A percentile compares a stretch with the other conserved stretches of the same genome.
Evolutionary conservation across 2,113 vertebrate species (phyloP).

Genomic region (Calyptomena viridis): DNA sequence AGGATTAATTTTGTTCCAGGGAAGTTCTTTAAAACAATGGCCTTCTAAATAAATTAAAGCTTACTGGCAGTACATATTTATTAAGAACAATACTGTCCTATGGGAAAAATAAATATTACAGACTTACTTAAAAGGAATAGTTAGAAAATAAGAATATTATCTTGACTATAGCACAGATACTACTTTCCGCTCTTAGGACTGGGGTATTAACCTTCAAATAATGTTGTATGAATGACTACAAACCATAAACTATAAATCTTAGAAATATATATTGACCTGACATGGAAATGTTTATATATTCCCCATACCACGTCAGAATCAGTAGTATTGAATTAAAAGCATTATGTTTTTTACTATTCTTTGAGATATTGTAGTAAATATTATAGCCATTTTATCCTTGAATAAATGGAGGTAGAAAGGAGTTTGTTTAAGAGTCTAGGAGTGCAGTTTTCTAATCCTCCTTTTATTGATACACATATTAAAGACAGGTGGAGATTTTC

Average conservation of each 20-base stretch:
- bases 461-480: neutral
- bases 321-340: neutral
- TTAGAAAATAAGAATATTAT: neutral
- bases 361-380: neutral
- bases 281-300: neutral
- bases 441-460: neutral
- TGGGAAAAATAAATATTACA: neutral
- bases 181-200: neutral
- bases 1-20: neutral
- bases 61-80: neutral
- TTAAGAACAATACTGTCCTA: neutral
- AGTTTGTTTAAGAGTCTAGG: neutral
- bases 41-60: neutral
- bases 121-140: neutral
- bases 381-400: neutral
- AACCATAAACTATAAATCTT: neutral
- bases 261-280: neutral
- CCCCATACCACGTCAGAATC: neutral
- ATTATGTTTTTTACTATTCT: slow-evolving; percentile 13
- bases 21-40: neutral
- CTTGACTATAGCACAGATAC: neutral
- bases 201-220: neutral
- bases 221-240: neutral
- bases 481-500: neutral
- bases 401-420: slow-evolving; percentile 1